These are phyloP conservation scores for Clarias batrachus DNA, from an alignment of 2,113 vertebrate species.

Conservation along the genomic window DNA sequence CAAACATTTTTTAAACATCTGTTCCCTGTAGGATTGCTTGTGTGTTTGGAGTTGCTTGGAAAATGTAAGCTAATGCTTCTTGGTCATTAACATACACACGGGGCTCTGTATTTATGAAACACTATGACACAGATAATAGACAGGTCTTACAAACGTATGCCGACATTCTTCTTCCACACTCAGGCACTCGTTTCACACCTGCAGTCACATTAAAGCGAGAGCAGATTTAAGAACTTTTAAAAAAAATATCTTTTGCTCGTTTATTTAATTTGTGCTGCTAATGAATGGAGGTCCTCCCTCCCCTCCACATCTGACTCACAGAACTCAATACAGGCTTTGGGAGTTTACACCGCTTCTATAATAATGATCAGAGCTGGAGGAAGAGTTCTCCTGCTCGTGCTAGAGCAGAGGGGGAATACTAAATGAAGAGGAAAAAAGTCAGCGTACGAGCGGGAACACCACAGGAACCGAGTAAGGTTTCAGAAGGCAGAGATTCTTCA, in stretches of 20 bases:
- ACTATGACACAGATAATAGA: neutral
- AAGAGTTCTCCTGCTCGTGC: neutral
- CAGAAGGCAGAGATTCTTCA: conserved; percentile 11
- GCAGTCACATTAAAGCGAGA: neutral
- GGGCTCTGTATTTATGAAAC: too few relatives aligned
- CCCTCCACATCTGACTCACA: neutral
- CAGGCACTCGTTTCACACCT: neutral
- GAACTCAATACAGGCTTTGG: conserved; percentile 14
- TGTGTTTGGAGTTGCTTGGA: neutral
- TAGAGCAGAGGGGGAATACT: neutral
- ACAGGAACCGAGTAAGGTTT: conserved; percentile 9
- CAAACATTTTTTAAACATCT: too few relatives aligned
- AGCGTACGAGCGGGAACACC: neutral
- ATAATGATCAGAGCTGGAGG: conserved; percentile 26
- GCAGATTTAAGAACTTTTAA: neutral
- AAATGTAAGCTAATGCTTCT: neutral
- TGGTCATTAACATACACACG: neutral
- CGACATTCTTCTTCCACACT: neutral
- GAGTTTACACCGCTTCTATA: conserved; percentile 4
- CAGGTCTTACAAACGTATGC: neutral
- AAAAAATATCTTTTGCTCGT: neutral
- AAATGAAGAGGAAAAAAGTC: neutral
- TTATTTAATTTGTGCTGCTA: conserved; percentile 2
- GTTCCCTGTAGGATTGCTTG: neutral
- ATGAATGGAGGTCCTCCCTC: neutral